Evolutionary conservation across 1,140 invertebrate species (phyloP).

Genomic region (Centruroides vittatus): DNA sequence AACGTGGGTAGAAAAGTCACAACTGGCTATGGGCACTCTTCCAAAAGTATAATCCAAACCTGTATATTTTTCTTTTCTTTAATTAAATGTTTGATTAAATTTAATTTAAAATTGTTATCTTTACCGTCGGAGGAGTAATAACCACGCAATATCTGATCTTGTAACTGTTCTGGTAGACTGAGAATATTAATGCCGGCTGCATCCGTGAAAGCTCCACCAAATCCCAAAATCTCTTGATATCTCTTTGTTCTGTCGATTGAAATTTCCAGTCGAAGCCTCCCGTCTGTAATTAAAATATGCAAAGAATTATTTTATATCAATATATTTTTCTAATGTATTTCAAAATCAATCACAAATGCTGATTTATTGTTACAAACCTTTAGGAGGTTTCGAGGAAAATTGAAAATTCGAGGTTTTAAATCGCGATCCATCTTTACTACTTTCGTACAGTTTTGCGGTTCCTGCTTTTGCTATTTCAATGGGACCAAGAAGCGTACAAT

Average conservation of each 20-base stretch:
- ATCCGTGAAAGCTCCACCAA: slow-evolving; percentile 83
- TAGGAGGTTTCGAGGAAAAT: background rate
- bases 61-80: slow-evolving; percentile 9
- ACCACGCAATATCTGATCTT: slow-evolving; percentile 30
- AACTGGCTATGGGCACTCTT: slow-evolving; percentile 63
- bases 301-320: no score
- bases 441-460: slow-evolving; percentile 31
- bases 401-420: slow-evolving; percentile 24
- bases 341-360: no score
- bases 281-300: no score
- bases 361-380: background rate
- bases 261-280: no score
- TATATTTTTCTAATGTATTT: no score
- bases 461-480: slow-evolving; percentile 27
- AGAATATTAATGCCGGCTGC: slow-evolving; percentile 59
- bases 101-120: no score
- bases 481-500: slow-evolving; percentile 54
- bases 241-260: slow-evolving; percentile 17
- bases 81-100: no score
- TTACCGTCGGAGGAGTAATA: slow-evolving; percentile 14
- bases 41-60: slow-evolving; percentile 54
- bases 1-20: slow-evolving; percentile 55
- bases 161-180: slow-evolving; percentile 37
- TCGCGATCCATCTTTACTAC: slow-evolving; percentile 37
- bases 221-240: slow-evolving; percentile 44